These are phyloP conservation scores for Helogale parvula DNA, from an alignment of 2,113 vertebrate species.

Conservation along the genomic window DNA sequence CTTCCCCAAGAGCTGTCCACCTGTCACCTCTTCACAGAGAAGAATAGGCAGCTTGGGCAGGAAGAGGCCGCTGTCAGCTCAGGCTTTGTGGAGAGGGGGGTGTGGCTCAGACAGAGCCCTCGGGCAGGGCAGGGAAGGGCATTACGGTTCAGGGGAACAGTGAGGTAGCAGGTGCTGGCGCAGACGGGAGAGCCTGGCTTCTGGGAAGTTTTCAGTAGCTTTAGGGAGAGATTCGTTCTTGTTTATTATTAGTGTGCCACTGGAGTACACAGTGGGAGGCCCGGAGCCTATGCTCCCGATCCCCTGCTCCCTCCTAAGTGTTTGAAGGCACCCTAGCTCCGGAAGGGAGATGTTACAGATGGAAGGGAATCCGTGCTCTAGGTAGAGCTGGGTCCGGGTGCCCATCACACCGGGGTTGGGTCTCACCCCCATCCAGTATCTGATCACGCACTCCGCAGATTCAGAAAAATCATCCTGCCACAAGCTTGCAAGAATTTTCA, in stretches of 20 bases:
- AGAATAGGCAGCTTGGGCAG: neutral
- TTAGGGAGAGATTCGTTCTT: neutral
- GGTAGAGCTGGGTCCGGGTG: neutral
- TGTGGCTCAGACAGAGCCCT: rapidly evolving
- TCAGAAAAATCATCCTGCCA: neutral
- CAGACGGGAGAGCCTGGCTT: neutral
- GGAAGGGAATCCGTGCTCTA: too few species aligned
- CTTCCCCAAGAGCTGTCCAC: neutral
- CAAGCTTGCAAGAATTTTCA: neutral
- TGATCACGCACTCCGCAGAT: neutral
- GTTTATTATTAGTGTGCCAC: neutral
- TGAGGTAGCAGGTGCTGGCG: neutral
- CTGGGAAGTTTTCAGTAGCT: rapidly evolving
- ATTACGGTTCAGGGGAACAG: rapidly evolving
- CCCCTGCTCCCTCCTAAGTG: neutral
- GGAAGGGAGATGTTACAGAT: neutral
- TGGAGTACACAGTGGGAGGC: rapidly evolving
- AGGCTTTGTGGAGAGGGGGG: neutral
- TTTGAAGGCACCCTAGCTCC: neutral
- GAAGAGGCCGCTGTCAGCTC: neutral
- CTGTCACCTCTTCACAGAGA: neutral
- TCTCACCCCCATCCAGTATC: rapidly evolving
- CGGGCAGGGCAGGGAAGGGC: rapidly evolving
- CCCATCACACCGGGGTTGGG: too few species aligned
- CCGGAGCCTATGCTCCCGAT: neutral